Evolutionary conservation across 37 sponge, comb jelly and placozoan genomes (phyloP).

Genomic region (Cliona cf. orientalis): DNA sequence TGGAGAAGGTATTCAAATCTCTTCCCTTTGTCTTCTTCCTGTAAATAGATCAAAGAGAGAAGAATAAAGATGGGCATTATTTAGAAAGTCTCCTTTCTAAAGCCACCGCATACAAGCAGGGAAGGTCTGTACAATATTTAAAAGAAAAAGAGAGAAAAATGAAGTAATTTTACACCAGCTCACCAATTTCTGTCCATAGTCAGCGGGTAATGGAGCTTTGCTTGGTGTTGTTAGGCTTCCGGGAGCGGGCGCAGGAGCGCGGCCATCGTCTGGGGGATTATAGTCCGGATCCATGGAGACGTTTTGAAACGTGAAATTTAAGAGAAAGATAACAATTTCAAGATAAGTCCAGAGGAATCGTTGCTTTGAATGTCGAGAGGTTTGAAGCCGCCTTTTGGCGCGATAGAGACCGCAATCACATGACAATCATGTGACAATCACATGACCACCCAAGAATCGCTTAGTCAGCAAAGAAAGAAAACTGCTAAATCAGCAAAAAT

Average conservation of each 20-base stretch:
- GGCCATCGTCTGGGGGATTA: slow-evolving; percentile 6
- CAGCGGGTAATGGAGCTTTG: slow-evolving; percentile 47
- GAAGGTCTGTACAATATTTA: too few species aligned
- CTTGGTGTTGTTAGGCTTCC: slow-evolving; percentile 13
- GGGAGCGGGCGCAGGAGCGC: not conserved
- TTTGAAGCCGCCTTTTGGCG: too few species aligned
- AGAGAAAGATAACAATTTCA: not conserved
- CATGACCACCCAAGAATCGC: not conserved
- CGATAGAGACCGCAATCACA: not conserved
- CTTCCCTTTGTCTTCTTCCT: slow-evolving; percentile 80
- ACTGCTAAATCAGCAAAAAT: not conserved
- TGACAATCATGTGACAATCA: not conserved
- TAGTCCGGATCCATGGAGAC: slow-evolving; percentile 25
- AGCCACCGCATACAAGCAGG: too few species aligned
- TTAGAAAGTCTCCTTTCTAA: too few species aligned
- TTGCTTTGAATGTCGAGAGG: too few species aligned
- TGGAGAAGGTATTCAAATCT: slow-evolving; percentile 93
- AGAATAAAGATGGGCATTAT: slow-evolving; percentile 4
- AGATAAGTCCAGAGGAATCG: not conserved
- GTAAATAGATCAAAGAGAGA: not conserved
- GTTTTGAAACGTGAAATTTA: not conserved
- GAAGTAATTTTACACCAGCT: not conserved
- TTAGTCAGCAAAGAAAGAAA: not conserved
- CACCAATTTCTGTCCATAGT: slow-evolving; percentile 67
- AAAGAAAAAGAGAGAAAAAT: too few species aligned